Percentiles rank a stretch among this genome's conserved stretches.
These are phyloP conservation scores for Coboldia fuscipes DNA, from an alignment of 1,140 invertebrate genomes.

Conservation along the genomic window DNA sequence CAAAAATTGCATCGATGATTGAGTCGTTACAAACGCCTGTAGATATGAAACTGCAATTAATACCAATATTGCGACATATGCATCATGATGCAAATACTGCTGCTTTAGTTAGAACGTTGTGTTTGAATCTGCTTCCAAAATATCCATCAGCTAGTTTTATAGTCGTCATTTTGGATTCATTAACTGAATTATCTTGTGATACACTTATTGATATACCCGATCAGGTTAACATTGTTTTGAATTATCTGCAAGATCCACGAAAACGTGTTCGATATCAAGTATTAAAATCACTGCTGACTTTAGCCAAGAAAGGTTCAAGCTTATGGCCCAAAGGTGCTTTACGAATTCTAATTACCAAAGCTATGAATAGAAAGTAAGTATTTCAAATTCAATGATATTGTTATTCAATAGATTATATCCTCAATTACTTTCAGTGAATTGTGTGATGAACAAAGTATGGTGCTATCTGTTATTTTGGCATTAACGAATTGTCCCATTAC, in stretches of 20 bases:
- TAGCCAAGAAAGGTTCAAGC: conserved; percentile 59
- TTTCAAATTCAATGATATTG: conserved; percentile 1
- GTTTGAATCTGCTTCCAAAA: conserved; percentile 58
- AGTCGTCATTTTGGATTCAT: conserved; percentile 60
- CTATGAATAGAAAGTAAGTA: conserved; percentile 10
- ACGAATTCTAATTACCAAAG: conserved; percentile 28
- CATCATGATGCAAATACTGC: conserved; percentile 77
- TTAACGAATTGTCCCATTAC: conserved; percentile 30
- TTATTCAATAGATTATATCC: conserved; percentile 1
- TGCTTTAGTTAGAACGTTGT: conserved; percentile 57
- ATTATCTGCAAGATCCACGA: conserved; percentile 31
- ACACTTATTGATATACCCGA: conserved; percentile 79
- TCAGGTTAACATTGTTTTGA: conserved; percentile 42
- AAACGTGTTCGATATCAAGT: conserved; percentile 50
- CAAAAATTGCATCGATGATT: conserved; percentile 89
- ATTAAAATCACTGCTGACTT: conserved; percentile 45
- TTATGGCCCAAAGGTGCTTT: conserved; percentile 57
- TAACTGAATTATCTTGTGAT: conserved; percentile 68
- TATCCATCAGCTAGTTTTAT: conserved; percentile 82
- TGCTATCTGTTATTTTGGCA: conserved; percentile 24
- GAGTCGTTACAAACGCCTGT: conserved; percentile 76
- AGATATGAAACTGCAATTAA: conserved; percentile 74
- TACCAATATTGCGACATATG: conserved; percentile 83
- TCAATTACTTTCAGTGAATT: conserved; percentile 8
- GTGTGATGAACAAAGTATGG: conserved; percentile 14